Evolutionary conservation across 1,140 invertebrate genomes (phyloP).

Genomic region (Apis dorsata): DNA sequence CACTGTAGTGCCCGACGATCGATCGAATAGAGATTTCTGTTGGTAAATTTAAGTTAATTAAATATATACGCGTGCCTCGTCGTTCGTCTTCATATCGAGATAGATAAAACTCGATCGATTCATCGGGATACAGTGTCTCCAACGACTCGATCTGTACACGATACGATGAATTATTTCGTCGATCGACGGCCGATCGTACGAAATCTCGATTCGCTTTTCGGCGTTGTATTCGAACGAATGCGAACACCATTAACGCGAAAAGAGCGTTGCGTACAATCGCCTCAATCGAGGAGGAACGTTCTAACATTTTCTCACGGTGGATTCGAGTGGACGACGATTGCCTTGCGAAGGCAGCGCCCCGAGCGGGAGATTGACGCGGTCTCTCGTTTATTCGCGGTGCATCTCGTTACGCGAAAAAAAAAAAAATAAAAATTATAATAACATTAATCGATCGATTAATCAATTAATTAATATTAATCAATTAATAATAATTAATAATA

Average conservation of each 20-base stretch:
- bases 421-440: conserved; percentile 41
- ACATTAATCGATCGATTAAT: conserved; percentile 60
- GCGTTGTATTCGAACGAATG: neutral
- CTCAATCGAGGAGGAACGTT: neutral
- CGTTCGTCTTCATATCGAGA: no score
- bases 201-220: neutral
- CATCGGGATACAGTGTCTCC: no score
- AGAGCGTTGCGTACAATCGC: neutral
- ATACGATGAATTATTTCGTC: no score
- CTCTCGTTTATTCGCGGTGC: conserved; percentile 72
- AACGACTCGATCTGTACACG: no score
- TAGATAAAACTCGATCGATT: no score
- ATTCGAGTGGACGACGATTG: neutral
- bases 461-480: conserved; percentile 59
- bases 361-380: conserved; percentile 71
- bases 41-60: no score
- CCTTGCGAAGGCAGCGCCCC: conserved; percentile 55
- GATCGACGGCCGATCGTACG: neutral
- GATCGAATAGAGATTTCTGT: no score
- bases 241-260: neutral
- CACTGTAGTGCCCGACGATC: no score
- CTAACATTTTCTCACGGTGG: neutral
- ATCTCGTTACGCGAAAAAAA: conserved; percentile 70
- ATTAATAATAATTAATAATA: conserved; percentile 55
- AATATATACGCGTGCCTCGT: no score